Evolutionary conservation across 2,113 vertebrate genomes (phyloP).

Genomic region (Opisthocomus hoazin): DNA sequence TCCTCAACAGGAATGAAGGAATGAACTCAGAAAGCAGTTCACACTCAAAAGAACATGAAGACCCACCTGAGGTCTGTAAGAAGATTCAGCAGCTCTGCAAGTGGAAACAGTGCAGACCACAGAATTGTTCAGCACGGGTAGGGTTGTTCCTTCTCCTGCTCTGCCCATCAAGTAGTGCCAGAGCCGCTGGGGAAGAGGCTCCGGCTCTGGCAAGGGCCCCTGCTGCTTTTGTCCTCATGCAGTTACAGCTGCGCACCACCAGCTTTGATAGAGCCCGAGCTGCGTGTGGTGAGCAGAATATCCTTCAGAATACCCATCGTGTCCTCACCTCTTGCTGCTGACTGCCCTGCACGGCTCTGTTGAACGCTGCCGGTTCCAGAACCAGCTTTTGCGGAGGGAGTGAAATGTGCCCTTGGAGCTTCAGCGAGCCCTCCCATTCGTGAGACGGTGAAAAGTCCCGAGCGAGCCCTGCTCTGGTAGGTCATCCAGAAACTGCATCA

Average conservation of each 20-base stretch:
- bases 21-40: neutral
- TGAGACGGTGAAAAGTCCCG: neutral
- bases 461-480: neutral
- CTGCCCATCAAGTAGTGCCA: neutral
- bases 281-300: neutral
- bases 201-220: no score
- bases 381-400: neutral
- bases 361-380: rapidly evolving
- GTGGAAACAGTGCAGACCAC: neutral
- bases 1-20: neutral
- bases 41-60: no score
- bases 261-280: rapidly evolving
- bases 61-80: neutral
- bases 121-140: neutral
- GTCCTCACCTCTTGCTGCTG: neutral
- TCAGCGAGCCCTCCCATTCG: neutral
- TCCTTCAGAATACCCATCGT: rapidly evolving
- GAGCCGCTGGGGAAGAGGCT: neutral
- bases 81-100: neutral
- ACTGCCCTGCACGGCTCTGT: neutral
- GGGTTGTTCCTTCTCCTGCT: neutral
- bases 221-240: neutral
- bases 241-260: neutral
- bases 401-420: neutral
- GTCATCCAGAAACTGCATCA: rapidly evolving